A percentile compares a stretch with the other conserved stretches of the same genome.
Conservation (phyloP, 2,797 vertebrate genomes). For the Sebastes vulpes region DNA sequence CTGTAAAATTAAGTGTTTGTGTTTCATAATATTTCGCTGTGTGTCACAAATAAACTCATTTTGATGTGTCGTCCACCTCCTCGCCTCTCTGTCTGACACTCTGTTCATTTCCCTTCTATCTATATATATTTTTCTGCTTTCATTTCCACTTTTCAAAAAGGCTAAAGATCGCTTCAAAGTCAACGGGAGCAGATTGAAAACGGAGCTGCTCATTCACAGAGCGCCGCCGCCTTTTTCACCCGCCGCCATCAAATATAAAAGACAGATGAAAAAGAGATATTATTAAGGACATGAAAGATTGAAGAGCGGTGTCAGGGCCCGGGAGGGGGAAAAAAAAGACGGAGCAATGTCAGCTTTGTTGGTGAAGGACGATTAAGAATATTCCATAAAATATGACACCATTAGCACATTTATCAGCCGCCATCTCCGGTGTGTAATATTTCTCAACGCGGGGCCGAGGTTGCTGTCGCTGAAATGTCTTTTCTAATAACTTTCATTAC, state of each 20-base stretch:
- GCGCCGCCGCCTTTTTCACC: constrained; percentile 6
- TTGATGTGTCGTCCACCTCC: too few relatives aligned
- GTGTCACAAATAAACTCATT: too few relatives aligned
- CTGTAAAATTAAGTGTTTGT: too few relatives aligned
- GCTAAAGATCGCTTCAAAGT: constrained; percentile 46
- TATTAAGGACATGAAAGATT: constrained; percentile 40
- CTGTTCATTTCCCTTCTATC: background rate
- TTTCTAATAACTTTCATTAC: constrained; percentile 35
- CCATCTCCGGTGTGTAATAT: background rate
- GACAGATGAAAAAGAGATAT: constrained; percentile 51
- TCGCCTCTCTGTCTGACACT: background rate
- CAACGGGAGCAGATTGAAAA: constrained; percentile 40
- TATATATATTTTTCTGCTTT: background rate
- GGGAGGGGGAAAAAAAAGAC: constrained; percentile 10
- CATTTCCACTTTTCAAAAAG: constrained; percentile 34
- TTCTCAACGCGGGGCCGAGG: constrained; percentile 1
- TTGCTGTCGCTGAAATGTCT: constrained; percentile 4
- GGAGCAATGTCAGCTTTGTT: constrained; percentile 54
- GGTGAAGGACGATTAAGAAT: constrained; percentile 48
- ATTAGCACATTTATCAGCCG: constrained; percentile 35
- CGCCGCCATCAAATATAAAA: constrained; percentile 45
- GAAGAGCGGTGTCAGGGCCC: constrained; percentile 44
- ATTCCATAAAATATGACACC: constrained; percentile 24
- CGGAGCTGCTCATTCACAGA: constrained; percentile 26
- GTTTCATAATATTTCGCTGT: too few relatives aligned